Base-by-base conservation (phyloP, 1,140 invertebrate genomes). In the Bombus waltoni region DNA sequence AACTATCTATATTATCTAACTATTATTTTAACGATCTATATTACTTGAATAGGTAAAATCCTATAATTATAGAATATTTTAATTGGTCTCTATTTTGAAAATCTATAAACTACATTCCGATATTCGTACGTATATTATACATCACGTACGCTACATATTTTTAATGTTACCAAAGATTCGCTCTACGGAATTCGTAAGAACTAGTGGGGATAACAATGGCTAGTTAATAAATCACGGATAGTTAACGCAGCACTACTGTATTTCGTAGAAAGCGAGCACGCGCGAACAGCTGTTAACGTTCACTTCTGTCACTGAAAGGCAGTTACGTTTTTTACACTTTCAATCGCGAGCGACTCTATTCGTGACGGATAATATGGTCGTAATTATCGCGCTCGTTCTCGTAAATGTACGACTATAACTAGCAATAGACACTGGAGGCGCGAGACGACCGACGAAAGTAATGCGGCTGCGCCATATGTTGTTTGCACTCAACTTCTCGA, bases 351-450 rank as follows among this genome's bases (percentile, higher is more conserved):
- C 13, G 3, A 44, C 11, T 53, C 22, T 8, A n/a, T 18, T 25
- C 1, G 32, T 22, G 5, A 35, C 35, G 25, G 32, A 44, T 22
- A 11, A 9, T 25, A 32, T 35, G 40, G 28, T 13, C 35, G 25
- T 83, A 59, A 79, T 84, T 77, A 70, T 25, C 28, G 22, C 13
- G 32, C 6, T 32, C 28, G 38, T 70, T 9, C 66, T 78, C 65
- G 82, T 44, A 59, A 72, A 84, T 38, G 47, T 84, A 9, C 47
- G 25, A 44, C 32, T 53, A 84, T 59, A 84, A 79, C 76, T 79
- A n/a, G 32, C 10, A 13, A 47, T 38, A 62, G 35, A 38, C 40
- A 38, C 66, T 47, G 9, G 68, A 80, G 15, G 5, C 35, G 32
- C 68, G 76, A 38, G 25, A 11, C 32, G 35, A 13, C 11, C 44